These are phyloP conservation scores for Datnioides undecimradiatus DNA, from an alignment of 2,113 vertebrate genomes.

Conservation along the genomic window DNA sequence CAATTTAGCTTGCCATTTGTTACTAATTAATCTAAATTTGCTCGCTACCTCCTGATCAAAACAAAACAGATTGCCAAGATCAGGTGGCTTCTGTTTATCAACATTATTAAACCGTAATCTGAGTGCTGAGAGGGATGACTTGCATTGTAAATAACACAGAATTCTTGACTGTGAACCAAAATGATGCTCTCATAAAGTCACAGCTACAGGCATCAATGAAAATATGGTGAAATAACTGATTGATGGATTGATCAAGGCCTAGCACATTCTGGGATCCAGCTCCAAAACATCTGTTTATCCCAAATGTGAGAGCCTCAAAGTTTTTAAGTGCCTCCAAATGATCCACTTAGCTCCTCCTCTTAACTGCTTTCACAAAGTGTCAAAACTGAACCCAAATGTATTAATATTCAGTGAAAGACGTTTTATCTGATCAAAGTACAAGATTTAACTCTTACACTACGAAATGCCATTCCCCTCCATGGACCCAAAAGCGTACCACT, in stretches of 20 bases:
- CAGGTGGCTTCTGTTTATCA: constrained; percentile 63
- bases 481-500: not conserved
- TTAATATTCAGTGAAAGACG: constrained; percentile 35
- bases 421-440: constrained; percentile 28
- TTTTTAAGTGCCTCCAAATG: constrained; percentile 4
- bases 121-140: constrained; percentile 16
- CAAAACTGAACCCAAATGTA: not conserved
- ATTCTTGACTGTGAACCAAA: not conserved
- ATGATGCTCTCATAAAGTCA: not conserved
- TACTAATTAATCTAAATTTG: constrained; percentile 68
- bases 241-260: not conserved
- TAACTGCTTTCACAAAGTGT: not conserved
- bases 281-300: not conserved
- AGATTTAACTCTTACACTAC: constrained; percentile 22
- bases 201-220: not conserved
- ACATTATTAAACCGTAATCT: constrained; percentile 37
- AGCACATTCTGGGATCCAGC: not conserved
- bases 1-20: constrained; percentile 65
- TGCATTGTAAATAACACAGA: constrained; percentile 15
- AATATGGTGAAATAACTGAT: not conserved
- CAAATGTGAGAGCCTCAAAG: not conserved
- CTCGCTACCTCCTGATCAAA: constrained; percentile 53
- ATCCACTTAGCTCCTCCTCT: not conserved
- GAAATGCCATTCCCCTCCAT: constrained; percentile 28
- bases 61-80: constrained; percentile 61